Percentiles rank a stretch among this genome's conserved stretches.
Evolutionary conservation across 2,113 vertebrate genomes (phyloP).

Genomic region (Trematocara unimaculatum): DNA sequence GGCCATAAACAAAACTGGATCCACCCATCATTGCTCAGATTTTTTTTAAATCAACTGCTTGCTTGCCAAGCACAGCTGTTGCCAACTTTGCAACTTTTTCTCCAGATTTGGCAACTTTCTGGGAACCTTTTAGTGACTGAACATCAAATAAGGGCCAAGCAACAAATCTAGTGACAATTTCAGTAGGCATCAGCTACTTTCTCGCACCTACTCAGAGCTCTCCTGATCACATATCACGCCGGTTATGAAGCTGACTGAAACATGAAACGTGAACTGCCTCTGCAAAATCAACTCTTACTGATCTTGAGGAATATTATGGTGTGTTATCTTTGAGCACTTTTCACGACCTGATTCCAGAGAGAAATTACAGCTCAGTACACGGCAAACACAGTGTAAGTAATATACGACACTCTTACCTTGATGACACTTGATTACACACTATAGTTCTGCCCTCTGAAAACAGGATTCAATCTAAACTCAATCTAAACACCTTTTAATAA

Average conservation of each 20-base stretch:
- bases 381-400: not conserved
- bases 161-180: slow-evolving; percentile 11
- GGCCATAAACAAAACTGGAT: not conserved
- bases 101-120: not conserved
- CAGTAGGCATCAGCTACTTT: slow-evolving; percentile 27
- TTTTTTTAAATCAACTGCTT: not conserved
- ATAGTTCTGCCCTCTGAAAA: not conserved
- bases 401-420: not conserved
- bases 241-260: not conserved
- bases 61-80: not conserved
- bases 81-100: slow-evolving; percentile 21
- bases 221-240: not conserved
- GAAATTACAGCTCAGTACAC: not conserved
- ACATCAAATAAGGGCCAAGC: not conserved
- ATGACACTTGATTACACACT: not conserved
- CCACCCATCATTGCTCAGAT: not conserved
- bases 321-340: not conserved
- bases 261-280: not conserved
- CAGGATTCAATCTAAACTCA: not conserved
- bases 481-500: not conserved
- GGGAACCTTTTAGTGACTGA: not conserved
- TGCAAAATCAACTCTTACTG: not conserved
- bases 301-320: not conserved
- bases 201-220: not conserved
- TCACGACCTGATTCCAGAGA: not conserved